These are phyloP conservation scores for Apotomis capreana DNA, from an alignment of 2,888 invertebrate species.

Conservation along the genomic window DNA sequence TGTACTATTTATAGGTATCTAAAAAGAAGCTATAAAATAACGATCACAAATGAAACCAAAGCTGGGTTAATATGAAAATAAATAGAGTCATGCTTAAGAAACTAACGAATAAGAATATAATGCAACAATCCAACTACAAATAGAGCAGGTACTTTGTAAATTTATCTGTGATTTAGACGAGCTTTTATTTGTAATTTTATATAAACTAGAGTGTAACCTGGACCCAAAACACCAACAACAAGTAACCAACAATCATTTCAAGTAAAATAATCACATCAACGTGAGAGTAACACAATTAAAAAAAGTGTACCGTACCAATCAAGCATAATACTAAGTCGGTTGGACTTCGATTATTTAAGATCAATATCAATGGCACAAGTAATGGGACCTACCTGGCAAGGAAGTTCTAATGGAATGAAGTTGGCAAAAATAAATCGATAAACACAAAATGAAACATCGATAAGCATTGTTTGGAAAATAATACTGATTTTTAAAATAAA, in stretches of 20 bases:
- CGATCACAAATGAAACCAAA: constrained; percentile 25
- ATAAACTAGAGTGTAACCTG: constrained; percentile 80
- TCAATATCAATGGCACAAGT: constrained; percentile 66
- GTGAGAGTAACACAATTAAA: constrained; percentile 66
- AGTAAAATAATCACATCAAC: constrained; percentile 75
- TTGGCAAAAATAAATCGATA: constrained; percentile 55
- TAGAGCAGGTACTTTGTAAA: constrained; percentile 69
- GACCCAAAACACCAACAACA: constrained; percentile 81
- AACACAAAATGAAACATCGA: constrained; percentile 76
- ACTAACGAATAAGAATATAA: constrained; percentile 70
- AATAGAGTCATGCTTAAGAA: constrained; percentile 74
- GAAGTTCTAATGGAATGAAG: constrained; percentile 44
- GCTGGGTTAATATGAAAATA: constrained; percentile 28
- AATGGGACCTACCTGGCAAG: constrained; percentile 69
- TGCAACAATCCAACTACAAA: constrained; percentile 64
- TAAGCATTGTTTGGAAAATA: constrained; percentile 76
- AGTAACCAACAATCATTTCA: constrained; percentile 74
- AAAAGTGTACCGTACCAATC: constrained; percentile 61
- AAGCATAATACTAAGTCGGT: constrained; percentile 56
- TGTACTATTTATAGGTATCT: not conserved
- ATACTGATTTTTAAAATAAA: constrained; percentile 68
- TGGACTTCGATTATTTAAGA: constrained; percentile 33
- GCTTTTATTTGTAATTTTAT: constrained; percentile 48
- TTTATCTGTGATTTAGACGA: constrained; percentile 77
- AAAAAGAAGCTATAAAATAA: constrained; percentile 21